Percentiles rank a stretch among this genome's conserved stretches.
Conservation (phyloP, 2,113 vertebrate genomes). For the Heterotis niloticus region DNA sequence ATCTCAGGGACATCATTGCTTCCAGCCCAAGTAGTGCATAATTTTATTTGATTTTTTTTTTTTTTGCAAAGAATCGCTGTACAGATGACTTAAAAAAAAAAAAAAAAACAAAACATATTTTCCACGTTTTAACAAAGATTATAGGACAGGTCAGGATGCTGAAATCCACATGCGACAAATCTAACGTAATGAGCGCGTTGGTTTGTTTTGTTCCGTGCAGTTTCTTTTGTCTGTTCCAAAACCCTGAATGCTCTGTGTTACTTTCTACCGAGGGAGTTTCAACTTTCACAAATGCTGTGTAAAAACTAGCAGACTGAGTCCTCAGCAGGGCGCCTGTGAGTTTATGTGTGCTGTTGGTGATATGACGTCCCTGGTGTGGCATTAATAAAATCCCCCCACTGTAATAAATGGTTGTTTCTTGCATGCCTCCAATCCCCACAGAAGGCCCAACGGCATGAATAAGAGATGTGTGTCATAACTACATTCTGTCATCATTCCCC, state of each 20-base stretch:
- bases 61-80: no score
- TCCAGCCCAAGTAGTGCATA: neutral
- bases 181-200: no score
- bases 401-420: conserved; percentile 55
- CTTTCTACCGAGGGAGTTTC: neutral
- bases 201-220: neutral
- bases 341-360: conserved; percentile 38
- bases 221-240: neutral
- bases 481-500: conserved; percentile 52
- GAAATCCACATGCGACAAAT: neutral
- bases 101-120: no score
- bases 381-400: conserved; percentile 45
- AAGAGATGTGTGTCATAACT: conserved; percentile 61
- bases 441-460: conserved; percentile 59
- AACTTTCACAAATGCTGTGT: neutral
- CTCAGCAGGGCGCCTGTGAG: neutral
- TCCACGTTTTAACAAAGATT: neutral
- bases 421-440: conserved; percentile 48
- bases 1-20: neutral
- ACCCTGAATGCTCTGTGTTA: neutral
- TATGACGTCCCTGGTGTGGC: conserved; percentile 48
- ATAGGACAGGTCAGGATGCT: neutral
- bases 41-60: no score
- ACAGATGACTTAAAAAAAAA: no score
- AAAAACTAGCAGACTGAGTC: neutral